phyloP scores from a whole-genome alignment of 2,113 vertebrate genomes.

The Drymodes brunneopygia region DNA sequence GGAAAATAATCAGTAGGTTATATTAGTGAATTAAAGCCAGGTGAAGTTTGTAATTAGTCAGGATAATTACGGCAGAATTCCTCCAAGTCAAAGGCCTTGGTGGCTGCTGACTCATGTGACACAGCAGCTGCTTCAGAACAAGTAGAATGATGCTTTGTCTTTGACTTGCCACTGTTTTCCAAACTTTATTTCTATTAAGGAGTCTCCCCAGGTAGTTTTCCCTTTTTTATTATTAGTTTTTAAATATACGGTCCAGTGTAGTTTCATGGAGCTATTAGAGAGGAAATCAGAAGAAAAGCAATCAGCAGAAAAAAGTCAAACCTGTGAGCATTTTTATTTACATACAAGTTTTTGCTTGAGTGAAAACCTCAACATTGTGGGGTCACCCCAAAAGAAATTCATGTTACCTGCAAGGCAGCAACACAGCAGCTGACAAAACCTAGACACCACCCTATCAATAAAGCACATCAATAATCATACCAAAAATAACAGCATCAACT shows the following conservation, averaged over 20 bases:
- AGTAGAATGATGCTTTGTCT: not conserved
- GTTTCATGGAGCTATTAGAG: not conserved
- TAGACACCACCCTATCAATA: not conserved
- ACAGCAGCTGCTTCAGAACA: constrained; percentile 6
- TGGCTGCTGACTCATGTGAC: not conserved
- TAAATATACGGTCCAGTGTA: not conserved
- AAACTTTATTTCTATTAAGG: not conserved
- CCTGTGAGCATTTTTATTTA: not conserved
- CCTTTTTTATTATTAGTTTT: not conserved
- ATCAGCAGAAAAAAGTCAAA: not conserved
- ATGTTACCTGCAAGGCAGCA: not conserved
- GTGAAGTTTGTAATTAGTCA: not conserved
- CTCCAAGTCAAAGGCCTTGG: not conserved
- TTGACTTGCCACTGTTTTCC: not conserved
- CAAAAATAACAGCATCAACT: not conserved
- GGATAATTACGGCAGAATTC: constrained; percentile 33
- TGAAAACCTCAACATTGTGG: not conserved
- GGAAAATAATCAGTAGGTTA: not conserved
- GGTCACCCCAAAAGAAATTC: not conserved
- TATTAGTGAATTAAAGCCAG: constrained; percentile 2
- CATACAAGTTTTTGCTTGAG: not conserved
- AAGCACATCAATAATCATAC: not conserved
- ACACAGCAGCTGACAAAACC: not conserved
- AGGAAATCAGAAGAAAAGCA: not conserved
- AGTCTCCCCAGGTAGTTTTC: not conserved